Evolutionary conservation across 2,888 invertebrate genomes (phyloP), one percentile per base, ranked within the genome.

Genomic region (Sminthurinus aureus): DNA sequence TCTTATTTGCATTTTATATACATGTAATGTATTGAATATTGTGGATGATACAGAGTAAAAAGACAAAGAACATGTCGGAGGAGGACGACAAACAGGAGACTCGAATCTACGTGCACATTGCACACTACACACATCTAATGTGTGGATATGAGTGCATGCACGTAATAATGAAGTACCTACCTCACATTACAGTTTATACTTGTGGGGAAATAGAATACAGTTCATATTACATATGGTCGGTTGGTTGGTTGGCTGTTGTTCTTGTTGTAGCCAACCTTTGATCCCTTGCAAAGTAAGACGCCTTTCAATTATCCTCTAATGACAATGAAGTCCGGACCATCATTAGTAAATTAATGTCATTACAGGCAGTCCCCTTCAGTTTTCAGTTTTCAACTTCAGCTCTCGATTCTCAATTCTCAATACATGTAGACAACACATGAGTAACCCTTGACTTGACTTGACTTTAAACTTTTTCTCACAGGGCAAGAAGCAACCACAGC

Each of bases 321-420:
- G 79, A 81, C 80, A 81, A 81, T 84, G 81, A 82, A 38, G 67
- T 82, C 83, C 83, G 78, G 85, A 85, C 86, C 85, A 88, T 88
- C 86, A 88, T 88, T 88, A 88, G 86, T 85, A 87, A 87, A 88
- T 88, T 87, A 88, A 86, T 87, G 86, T 88, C 88, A 88, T 88
- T 88, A 87, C 86, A 84, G 81, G 85, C 38, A 58, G 58, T 84
- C 51, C 64, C 38, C 38, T 38, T 38, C 38, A 38, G 38, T 38
- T 38, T 38, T 38, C 38, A 38, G 38, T 38, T 38, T 38, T 38
- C 38, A n/a, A n/a, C 38, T 38, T 38, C 38, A 38, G 38, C 6
- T 38, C 6, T 38, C 38, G 6, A 6, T 38, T 38, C 6, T 38
- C 38, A 6, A 38, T 38, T 38, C 38, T 38, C 38, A 38, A 38